Evolutionary conservation across 2,888 invertebrate species (phyloP), one percentile per base, ranked within the genome.

Genomic region (Melanophora roralis): DNA sequence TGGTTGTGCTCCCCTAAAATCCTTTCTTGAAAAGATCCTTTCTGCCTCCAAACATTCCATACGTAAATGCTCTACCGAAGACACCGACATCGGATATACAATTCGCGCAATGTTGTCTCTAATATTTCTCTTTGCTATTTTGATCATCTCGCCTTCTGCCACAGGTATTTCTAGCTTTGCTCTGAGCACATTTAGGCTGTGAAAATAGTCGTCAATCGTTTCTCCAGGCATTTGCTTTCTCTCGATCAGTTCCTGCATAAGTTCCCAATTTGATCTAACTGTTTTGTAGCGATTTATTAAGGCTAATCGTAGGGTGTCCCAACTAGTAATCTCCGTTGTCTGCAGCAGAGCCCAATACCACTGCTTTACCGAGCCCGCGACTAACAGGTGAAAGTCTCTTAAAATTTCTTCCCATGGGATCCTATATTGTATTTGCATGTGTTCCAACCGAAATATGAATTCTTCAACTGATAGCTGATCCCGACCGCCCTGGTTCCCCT

Each of bases 211-310:
- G 27, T 51, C 51, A 1, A 27, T 51, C 1, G 27, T 9, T 7
- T 51, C 51, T 19, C 11, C 23, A 1, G 1, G n/a, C n/a, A n/a
- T 8, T 45, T 67, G 67, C 47, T 59, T 57, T 11, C 51, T 36
- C n/a, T 73, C 73, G 1, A 64, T 34, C 36, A 64, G 11, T 1
- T 64, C 73, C 1, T 38, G n/a, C 32, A 73, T 64, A 1, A 64
- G n/a, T 6, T 73, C 73, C 0, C 53, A 55, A 9, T 64, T 47
- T 11, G 55, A 36, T 3, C 36, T 2, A 4, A 7, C 34, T 0
- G 55, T 16, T 11, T 64, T 38, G 43, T 36, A 64, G 16, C 47
- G 73, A 1, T 57, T 36, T 1, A 45, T 1, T 1, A 73, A 14
- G 1, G 73, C 47, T 19, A 16, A 16, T 1, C 34, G 27, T 2